phyloP scores from a whole-genome alignment of 2,888 invertebrate genomes.

The Merodon equestris region DNA sequence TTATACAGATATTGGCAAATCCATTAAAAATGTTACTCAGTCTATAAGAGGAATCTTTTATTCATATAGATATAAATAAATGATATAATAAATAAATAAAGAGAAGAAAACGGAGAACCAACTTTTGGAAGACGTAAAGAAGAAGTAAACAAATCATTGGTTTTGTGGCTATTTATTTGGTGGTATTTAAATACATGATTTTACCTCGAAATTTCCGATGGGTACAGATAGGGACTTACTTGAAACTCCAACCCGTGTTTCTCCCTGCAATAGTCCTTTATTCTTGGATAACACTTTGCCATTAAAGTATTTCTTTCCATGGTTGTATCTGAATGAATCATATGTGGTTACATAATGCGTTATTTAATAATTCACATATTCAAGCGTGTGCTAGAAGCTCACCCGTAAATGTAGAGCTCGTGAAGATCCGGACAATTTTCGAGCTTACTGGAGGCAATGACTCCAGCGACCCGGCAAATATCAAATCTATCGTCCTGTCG shows the following conservation, averaged over 20 bases:
- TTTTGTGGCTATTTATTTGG: too few relatives aligned
- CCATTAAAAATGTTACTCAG: too few relatives aligned
- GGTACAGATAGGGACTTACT: conserved; percentile 82
- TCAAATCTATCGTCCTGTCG: conserved; percentile 92
- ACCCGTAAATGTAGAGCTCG: conserved; percentile 99
- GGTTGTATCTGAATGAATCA: conserved; percentile 90
- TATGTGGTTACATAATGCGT: too few relatives aligned
- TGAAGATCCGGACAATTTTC: conserved; percentile 98
- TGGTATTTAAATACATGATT: too few relatives aligned
- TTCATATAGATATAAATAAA: too few relatives aligned
- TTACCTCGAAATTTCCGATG: too few relatives aligned
- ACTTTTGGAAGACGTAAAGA: too few relatives aligned
- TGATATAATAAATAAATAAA: too few relatives aligned
- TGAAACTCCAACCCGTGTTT: conserved; percentile 99
- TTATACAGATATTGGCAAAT: too few relatives aligned
- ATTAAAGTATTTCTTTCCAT: conserved; percentile 98
- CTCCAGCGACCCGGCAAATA: conserved; percentile 92
- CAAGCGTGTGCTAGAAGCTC: conserved; percentile 67
- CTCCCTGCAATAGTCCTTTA: conserved; percentile 98
- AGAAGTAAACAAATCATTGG: too few relatives aligned
- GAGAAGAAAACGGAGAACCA: too few relatives aligned
- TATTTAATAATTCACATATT: not conserved
- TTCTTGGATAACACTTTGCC: conserved; percentile 98
- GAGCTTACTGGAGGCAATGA: conserved; percentile 96
- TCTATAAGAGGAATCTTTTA: too few relatives aligned